Evolutionary conservation across 2,113 vertebrate species (phyloP).

Genomic region (Nycticryphes semicollaris): DNA sequence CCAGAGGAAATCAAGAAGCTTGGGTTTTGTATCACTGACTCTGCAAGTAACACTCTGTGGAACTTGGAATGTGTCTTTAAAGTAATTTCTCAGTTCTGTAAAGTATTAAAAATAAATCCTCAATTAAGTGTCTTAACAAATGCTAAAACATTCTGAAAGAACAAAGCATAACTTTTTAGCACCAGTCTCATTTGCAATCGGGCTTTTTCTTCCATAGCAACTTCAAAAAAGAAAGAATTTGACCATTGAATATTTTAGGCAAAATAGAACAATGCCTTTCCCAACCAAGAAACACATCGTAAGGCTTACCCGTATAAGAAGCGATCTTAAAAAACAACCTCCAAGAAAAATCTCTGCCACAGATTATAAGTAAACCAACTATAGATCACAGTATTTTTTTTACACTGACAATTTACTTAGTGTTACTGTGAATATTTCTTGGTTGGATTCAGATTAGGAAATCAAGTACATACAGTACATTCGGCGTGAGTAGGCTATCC

Average conservation of each 20-base stretch:
- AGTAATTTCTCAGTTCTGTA: background rate
- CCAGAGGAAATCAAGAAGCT: background rate
- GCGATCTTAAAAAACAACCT: background rate
- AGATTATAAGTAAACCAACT: constrained; percentile 47
- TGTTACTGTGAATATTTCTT: background rate
- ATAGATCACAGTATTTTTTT: constrained; percentile 32
- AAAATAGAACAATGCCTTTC: background rate
- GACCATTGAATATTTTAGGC: background rate
- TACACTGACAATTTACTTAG: constrained; percentile 23
- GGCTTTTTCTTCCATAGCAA: background rate
- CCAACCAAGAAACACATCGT: background rate
- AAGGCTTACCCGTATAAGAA: background rate
- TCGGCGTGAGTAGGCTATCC: background rate
- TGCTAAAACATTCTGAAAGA: background rate
- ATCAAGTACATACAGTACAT: background rate
- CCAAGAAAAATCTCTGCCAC: constrained; percentile 22
- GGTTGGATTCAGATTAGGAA: background rate
- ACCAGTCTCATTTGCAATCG: background rate
- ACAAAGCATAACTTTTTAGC: background rate
- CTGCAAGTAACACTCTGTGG: background rate
- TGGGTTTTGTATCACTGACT: background rate
- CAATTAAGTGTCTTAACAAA: background rate
- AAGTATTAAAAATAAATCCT: background rate
- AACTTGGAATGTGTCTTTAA: background rate
- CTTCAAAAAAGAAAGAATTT: background rate